A percentile compares a stretch with the other conserved stretches of the same genome.
These are phyloP conservation scores for Megaceryle alcyon DNA, from an alignment of 2,797 vertebrate genomes.

Conservation along the genomic window DNA sequence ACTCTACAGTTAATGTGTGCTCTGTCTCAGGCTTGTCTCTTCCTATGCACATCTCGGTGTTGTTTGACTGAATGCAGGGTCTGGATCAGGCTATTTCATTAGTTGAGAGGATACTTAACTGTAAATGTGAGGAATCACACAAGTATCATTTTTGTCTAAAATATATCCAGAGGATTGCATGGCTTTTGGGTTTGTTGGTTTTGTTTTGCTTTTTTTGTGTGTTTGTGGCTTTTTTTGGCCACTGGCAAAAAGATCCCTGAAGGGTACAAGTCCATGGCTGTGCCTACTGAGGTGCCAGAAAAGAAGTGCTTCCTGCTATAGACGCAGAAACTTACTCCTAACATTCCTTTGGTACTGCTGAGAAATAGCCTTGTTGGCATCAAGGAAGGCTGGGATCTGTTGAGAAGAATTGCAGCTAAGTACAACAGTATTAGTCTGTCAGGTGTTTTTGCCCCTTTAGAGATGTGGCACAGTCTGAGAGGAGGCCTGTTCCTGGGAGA, in stretches of 20 bases:
- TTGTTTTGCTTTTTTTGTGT: too few relatives aligned
- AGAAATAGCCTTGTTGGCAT: not conserved
- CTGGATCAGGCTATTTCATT: not conserved
- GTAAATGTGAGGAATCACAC: not conserved
- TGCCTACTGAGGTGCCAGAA: not conserved
- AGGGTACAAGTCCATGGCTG: not conserved
- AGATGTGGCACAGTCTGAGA: not conserved
- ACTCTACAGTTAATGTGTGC: not conserved
- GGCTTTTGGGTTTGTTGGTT: not conserved
- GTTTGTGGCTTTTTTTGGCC: not conserved
- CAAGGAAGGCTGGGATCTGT: not conserved
- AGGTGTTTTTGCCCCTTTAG: not conserved
- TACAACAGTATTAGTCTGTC: not conserved
- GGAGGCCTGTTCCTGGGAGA: not conserved
- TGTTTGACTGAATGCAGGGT: not conserved
- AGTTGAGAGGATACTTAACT: not conserved
- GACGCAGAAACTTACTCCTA: not conserved
- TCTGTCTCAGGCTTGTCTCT: not conserved
- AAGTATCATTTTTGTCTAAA: not conserved
- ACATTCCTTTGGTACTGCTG: not conserved
- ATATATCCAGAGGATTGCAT: not conserved
- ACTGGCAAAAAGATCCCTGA: rapidly evolving
- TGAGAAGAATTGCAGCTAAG: not conserved
- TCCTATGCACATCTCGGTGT: not conserved
- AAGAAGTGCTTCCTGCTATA: not conserved